These are phyloP conservation scores for Calliphora vomitoria DNA, from an alignment of 2,888 invertebrate genomes.

Conservation along the genomic window DNA sequence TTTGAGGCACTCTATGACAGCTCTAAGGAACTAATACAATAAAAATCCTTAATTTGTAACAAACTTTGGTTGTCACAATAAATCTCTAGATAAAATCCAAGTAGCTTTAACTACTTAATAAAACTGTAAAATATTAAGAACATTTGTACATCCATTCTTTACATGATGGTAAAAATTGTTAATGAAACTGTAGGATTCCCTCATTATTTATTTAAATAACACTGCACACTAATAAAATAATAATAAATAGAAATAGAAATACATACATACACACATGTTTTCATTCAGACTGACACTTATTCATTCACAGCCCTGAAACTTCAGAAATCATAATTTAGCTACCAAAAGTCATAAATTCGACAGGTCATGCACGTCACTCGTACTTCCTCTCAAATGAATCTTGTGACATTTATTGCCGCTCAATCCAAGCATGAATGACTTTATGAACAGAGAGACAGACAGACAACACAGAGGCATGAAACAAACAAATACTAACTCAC, in stretches of 20 bases:
- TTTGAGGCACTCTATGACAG: no score
- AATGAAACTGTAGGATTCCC: no score
- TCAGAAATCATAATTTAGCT: constrained; percentile 61
- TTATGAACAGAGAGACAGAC: constrained; percentile 38
- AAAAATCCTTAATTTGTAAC: no score
- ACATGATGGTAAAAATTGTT: no score
- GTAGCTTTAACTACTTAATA: no score
- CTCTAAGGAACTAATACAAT: no score
- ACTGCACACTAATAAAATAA: neutral
- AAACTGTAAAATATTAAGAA: no score
- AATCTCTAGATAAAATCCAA: no score
- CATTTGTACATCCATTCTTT: no score
- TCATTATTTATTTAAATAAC: no score
- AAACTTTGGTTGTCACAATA: no score
- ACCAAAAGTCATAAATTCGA: constrained; percentile 78
- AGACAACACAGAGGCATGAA: neutral
- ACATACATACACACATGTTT: neutral
- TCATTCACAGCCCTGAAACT: constrained; percentile 33
- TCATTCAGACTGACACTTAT: neutral
- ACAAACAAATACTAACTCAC: neutral
- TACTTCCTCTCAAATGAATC: constrained; percentile 83
- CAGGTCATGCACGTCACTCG: constrained; percentile 82
- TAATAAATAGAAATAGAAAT: neutral
- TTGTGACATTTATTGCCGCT: constrained; percentile 83
- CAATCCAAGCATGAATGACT: constrained; percentile 73